A percentile compares a stretch with the other conserved stretches of the same genome.
These are phyloP conservation scores for Philereme vetulata DNA, from an alignment of 2,888 invertebrate species.

Conservation along the genomic window DNA sequence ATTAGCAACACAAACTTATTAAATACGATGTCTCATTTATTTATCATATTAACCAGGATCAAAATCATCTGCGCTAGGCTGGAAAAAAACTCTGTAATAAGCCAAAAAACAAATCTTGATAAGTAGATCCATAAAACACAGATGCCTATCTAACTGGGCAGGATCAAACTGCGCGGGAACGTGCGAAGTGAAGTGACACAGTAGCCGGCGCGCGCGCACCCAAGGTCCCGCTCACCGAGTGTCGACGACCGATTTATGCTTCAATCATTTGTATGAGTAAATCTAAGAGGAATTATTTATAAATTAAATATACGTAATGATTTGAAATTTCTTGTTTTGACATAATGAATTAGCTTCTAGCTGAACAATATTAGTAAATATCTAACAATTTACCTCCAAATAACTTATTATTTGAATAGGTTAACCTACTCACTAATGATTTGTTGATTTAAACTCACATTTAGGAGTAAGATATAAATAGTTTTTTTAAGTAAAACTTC, in stretches of 20 bases:
- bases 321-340: slow-evolving; percentile 9
- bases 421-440: too few species aligned
- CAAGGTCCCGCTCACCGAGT: slow-evolving; percentile 44
- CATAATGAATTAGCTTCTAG: slow-evolving; percentile 14
- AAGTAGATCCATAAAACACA: background rate
- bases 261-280: slow-evolving; percentile 27
- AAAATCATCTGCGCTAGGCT: background rate
- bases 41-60: too few species aligned
- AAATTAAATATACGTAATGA: slow-evolving; percentile 1
- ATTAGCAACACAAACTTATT: too few species aligned
- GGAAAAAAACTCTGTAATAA: background rate
- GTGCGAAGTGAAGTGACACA: slow-evolving; percentile 45
- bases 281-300: slow-evolving; percentile 18
- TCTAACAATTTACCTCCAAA: too few species aligned
- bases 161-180: slow-evolving; percentile 23
- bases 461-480: too few species aligned
- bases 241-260: slow-evolving; percentile 61
- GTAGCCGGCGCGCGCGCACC: slow-evolving; percentile 68
- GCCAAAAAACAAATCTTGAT: background rate
- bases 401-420: too few species aligned
- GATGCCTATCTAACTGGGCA: slow-evolving; percentile 52
- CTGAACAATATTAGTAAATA: background rate
- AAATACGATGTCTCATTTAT: too few species aligned
- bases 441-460: too few species aligned
- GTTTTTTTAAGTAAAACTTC: too few species aligned